Base-by-base conservation (phyloP, 2,113 vertebrate genomes). In the Phasianus colchicus region DNA sequence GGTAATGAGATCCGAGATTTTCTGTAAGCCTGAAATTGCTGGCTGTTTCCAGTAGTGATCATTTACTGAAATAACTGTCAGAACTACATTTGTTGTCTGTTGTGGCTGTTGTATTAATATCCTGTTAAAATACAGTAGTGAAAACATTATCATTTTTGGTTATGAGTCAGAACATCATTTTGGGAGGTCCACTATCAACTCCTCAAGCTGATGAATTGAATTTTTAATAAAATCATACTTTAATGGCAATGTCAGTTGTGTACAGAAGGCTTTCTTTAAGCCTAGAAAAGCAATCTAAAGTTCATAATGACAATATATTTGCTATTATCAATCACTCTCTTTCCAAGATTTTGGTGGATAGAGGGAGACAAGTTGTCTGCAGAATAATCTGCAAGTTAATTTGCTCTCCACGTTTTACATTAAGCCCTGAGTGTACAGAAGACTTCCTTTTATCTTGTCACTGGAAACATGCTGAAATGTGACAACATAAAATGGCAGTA, bases 51-150 rank as follows among this genome's bases (percentile, higher is more conserved):
- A 5, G 1, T 6, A 52, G 8, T 29, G 38, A n/a, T 38, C 11
- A 27, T 63, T 77, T 69, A 47, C 36, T 79, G 22, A 76, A 67
- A 47, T 38, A 58, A 63, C 5, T 30, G n/a, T 66, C 12, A 72
- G 42, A 82, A 21, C 6, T 57, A 21, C 9, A 34, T 45, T 72
- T 80, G 7, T 13, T 34, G 6, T 15, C 48, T 16, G 3, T 47
- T 67, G 57, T 0, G 0, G 11, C 30, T 1, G 1, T 11, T 57
- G 14, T 16, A 40, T 45, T 74, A 76, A 61, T 0, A 0, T 52
- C 21, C 9, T 48, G 16, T 66, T 48, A 38, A 79, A 14, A 11
- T 8, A 11, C 7, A 73, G 13, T 6, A 71, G 4, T n/a, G 18
- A 36, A 77, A 1, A 45, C 2, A 25, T 1, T 64, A 15, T 21